Evolutionary conservation across 2,888 invertebrate genomes (phyloP).

Genomic region (Bedellia somnulentella): DNA sequence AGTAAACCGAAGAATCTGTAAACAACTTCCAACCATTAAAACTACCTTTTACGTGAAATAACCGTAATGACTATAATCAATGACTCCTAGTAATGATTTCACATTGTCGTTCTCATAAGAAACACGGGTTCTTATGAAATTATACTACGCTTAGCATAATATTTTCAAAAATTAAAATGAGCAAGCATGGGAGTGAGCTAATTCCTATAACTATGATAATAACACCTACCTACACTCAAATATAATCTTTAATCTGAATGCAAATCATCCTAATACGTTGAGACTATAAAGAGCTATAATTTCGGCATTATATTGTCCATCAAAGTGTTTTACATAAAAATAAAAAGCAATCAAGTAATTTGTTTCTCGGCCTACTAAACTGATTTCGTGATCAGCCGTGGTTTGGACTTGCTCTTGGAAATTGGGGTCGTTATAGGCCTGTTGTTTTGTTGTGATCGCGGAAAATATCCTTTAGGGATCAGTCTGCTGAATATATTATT

Average conservation of each 20-base stretch:
- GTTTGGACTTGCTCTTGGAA: slow-evolving; percentile 29
- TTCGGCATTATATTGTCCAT: slow-evolving; percentile 59
- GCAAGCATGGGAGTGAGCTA: slow-evolving; percentile 43
- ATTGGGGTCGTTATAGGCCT: no score
- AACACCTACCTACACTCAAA: slow-evolving; percentile 52
- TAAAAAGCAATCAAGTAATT: slow-evolving; percentile 57
- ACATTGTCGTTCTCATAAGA: slow-evolving; percentile 24
- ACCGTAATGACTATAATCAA: no score
- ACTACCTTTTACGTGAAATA: no score
- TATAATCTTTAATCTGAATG: slow-evolving; percentile 60
- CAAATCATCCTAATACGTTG: slow-evolving; percentile 58
- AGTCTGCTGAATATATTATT: no score
- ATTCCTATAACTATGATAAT: slow-evolving; percentile 59
- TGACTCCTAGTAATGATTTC: slow-evolving; percentile 16
- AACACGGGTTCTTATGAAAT: slow-evolving; percentile 29
- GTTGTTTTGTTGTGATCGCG: no score
- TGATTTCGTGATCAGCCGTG: slow-evolving; percentile 41
- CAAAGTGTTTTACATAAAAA: slow-evolving; percentile 57
- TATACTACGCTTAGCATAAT: slow-evolving; percentile 34
- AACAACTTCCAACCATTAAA: no score
- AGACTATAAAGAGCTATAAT: slow-evolving; percentile 58
- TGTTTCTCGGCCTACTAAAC: slow-evolving; percentile 53
- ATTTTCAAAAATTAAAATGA: slow-evolving; percentile 49
- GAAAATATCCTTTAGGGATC: no score
- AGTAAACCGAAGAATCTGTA: no score